Conservation (phyloP, 2,113 vertebrate genomes). For the Otus sunia region DNA sequence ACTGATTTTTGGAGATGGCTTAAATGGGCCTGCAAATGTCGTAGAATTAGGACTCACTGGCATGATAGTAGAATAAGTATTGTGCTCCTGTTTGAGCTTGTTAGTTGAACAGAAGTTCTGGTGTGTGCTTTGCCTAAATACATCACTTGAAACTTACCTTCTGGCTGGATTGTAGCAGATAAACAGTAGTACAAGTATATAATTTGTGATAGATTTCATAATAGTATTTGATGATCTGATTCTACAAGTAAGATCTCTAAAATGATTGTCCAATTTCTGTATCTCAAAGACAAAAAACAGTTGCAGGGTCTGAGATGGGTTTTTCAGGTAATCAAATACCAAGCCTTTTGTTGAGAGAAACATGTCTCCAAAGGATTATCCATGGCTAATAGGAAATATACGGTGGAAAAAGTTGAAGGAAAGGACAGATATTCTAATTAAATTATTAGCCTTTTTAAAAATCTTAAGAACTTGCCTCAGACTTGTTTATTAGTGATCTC, state of each 20-base stretch:
- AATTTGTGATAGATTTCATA: background rate
- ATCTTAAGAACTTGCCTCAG: background rate
- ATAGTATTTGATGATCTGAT: background rate
- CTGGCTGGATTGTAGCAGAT: background rate
- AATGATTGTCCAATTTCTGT: background rate
- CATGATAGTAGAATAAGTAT: background rate
- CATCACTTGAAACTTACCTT: background rate
- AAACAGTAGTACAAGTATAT: background rate
- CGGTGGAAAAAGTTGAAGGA: background rate
- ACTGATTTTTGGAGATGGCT: background rate
- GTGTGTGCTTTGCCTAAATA: background rate
- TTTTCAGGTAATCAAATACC: background rate
- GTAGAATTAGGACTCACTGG: background rate
- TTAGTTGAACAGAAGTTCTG: background rate
- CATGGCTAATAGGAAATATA: background rate
- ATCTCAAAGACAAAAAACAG: background rate
- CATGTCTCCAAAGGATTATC: background rate
- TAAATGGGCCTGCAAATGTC: background rate
- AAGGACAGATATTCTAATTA: background rate
- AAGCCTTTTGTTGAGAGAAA: background rate
- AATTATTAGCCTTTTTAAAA: background rate
- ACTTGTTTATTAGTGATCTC: background rate
- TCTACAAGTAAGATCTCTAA: background rate
- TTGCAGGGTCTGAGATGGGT: background rate
- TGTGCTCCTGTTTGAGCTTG: background rate